These are phyloP conservation scores for Paralvinella palmiformis DNA, from an alignment of 1,140 invertebrate species.

Conservation along the genomic window DNA sequence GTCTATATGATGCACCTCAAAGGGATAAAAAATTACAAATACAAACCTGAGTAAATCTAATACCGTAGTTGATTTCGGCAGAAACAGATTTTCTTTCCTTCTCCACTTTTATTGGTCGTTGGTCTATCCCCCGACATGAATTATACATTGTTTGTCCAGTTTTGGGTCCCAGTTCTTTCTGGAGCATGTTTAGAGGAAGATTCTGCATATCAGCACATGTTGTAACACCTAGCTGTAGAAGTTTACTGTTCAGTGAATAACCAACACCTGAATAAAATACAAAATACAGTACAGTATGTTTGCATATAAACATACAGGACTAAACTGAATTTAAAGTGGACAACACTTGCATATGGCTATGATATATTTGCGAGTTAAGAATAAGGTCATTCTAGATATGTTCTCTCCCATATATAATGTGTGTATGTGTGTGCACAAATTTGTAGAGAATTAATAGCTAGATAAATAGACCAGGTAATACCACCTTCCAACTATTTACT, in stretches of 20 bases:
- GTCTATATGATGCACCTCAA: background rate
- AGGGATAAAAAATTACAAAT: background rate
- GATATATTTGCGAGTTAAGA: too few species aligned
- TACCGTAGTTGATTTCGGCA: conserved; percentile 95
- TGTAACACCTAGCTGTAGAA: conserved; percentile 58
- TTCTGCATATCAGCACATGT: conserved; percentile 77
- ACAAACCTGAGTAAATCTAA: conserved; percentile 68
- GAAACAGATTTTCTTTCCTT: conserved; percentile 84
- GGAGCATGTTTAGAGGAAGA: conserved; percentile 59
- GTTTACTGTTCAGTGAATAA: conserved; percentile 48
- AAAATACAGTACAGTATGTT: too few species aligned
- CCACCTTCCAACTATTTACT: too few species aligned
- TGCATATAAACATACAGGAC: too few species aligned
- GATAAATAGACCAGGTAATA: too few species aligned
- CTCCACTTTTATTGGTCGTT: conserved; percentile 59
- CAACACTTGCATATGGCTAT: too few species aligned
- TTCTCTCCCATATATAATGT: too few species aligned
- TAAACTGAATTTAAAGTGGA: too few species aligned
- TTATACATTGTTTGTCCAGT: conserved; percentile 70
- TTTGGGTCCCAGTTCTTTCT: conserved; percentile 78
- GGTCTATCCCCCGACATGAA: conserved; percentile 70
- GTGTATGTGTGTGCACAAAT: too few species aligned
- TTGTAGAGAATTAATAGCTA: too few species aligned
- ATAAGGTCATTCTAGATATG: too few species aligned
- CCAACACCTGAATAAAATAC: conserved; percentile 23